Base-by-base conservation (phyloP, 2,113 vertebrate species). In the Puntigrus tetrazona region DNA sequence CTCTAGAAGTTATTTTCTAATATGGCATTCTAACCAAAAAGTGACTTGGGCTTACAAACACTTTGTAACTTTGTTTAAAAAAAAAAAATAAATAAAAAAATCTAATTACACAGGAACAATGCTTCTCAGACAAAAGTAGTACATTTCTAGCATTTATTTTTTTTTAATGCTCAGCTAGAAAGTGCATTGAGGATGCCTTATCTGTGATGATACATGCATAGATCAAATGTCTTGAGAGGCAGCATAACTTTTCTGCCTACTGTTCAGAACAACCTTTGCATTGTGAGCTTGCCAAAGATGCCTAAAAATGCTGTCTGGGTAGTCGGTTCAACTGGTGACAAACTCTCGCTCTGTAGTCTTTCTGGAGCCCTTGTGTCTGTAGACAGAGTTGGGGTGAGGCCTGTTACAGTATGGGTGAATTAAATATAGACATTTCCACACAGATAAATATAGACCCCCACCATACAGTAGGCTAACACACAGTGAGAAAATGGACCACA, bases 371-470 rank as follows among this genome's bases (percentile, higher is more conserved):
- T 63, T 84, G 27, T 84, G 38, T 84, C 41, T 77, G 72, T 36
- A 65, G 81, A 82, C 67, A 5, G 36, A 45, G 61, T 57, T 69
- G n/a, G 63, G 52, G 50, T 69, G 16, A 80, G 34, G 36, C 57
- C n/a, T 45, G n/a, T 69, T 72, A 20, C 31, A 67, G 47, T 79
- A 34, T 43, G 50, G 14, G 45, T 73, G 83, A n/a, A 10, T 67
- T 65, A 81, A 69, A 81, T 69, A 81, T 69, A 50, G 59, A 47
- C 11, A 1, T 69, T 81, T n/a, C 78, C 43, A 81, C 43, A 13
- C 61, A 50, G 61, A 81, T 50, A 69, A 81, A 81, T 81, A 50
- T 67, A 81, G 61, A 69, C 18, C 78, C 38, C 57, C 36, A 27
- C 3, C 41, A 7, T 79, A 63, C 57, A 79, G 77, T 43, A 63